phyloP scores from a whole-genome alignment of 2,113 vertebrate species.

The Leptocoma aspasia region DNA sequence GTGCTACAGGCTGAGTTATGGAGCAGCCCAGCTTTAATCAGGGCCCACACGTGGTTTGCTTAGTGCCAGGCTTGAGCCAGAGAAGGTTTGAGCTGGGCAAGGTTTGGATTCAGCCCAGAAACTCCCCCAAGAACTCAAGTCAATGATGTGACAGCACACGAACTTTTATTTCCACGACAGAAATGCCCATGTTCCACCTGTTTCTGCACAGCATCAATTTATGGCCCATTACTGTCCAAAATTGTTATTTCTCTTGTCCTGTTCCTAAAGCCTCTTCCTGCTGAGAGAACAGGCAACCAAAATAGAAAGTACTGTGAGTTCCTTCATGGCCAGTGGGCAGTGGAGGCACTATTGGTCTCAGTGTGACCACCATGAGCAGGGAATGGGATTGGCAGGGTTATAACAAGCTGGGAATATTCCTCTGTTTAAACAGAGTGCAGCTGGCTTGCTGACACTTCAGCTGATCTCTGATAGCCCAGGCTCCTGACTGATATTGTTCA shows the following conservation, averaged over 20 bases:
- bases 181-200: background rate
- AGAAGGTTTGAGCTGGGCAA: background rate
- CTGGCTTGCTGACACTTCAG: background rate
- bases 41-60: fast-evolving
- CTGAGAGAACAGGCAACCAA: background rate
- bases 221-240: background rate
- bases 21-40: background rate
- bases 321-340: fast-evolving
- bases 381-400: background rate
- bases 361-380: background rate
- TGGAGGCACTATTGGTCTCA: fast-evolving
- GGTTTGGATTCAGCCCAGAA: background rate
- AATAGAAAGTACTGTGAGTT: background rate
- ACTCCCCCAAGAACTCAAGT: background rate
- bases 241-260: background rate
- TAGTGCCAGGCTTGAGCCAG: background rate
- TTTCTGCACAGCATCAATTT: background rate
- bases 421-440: background rate
- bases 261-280: background rate
- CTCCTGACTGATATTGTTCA: background rate
- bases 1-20: background rate
- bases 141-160: background rate
- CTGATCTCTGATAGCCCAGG: background rate
- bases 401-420: background rate
- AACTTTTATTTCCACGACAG: background rate